Conservation (phyloP, 2,888 invertebrate genomes). For the Drosophila yooni region DNA sequence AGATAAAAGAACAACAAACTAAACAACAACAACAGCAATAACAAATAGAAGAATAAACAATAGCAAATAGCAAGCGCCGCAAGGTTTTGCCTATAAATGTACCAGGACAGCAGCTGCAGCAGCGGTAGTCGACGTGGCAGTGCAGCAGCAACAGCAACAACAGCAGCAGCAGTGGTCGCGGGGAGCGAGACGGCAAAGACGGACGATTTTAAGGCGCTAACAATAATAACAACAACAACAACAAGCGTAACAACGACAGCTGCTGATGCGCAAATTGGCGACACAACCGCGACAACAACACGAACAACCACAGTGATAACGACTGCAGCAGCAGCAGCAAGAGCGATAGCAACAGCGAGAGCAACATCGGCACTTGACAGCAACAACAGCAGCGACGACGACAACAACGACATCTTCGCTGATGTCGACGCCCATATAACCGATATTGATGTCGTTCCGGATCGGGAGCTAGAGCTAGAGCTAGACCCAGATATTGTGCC, state of each 20-base stretch:
- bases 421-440: constrained; percentile 6
- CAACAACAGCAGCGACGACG: constrained; percentile 22
- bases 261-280: constrained; percentile 38
- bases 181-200: constrained; percentile 25
- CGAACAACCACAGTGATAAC: constrained; percentile 28
- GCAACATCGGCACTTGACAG: constrained; percentile 15
- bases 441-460: background rate
- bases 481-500: constrained; percentile 25
- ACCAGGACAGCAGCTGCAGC: constrained; percentile 84
- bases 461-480: background rate
- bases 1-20: background rate
- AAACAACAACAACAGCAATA: constrained; percentile 6
- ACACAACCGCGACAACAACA: constrained; percentile 25
- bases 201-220: constrained; percentile 60
- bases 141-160: constrained; percentile 62
- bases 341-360: constrained; percentile 12
- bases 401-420: constrained; percentile 35
- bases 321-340: constrained; percentile 23
- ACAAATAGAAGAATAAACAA: background rate
- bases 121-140: constrained; percentile 83
- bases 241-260: constrained; percentile 69
- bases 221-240: constrained; percentile 71
- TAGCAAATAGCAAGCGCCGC: constrained; percentile 32
- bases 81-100: constrained; percentile 81
- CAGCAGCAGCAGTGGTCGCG: constrained; percentile 40